Percentiles rank a stretch among this genome's conserved stretches.
Evolutionary conservation across 2,797 vertebrate species (phyloP).

Genomic region (Chelidonichthys spinosus): DNA sequence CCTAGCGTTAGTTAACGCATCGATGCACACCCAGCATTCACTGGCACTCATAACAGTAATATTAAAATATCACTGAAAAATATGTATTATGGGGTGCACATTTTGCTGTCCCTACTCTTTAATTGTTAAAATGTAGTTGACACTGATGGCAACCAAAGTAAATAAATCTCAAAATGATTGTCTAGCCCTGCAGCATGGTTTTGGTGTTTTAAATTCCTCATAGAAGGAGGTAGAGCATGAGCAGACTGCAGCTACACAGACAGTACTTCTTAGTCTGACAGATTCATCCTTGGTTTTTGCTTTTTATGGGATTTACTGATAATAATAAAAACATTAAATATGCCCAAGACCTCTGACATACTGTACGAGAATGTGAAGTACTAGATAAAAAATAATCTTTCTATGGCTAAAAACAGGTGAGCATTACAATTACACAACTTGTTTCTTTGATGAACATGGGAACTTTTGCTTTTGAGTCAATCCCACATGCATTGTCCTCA

Average conservation of each 20-base stretch:
- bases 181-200: too few relatives aligned
- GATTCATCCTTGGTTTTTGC: not conserved
- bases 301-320: not conserved
- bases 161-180: too few relatives aligned
- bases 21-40: too few relatives aligned
- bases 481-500: not conserved
- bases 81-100: too few relatives aligned
- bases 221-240: not conserved
- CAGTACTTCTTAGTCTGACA: not conserved
- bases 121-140: too few relatives aligned
- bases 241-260: not conserved
- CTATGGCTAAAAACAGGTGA: not conserved
- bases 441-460: not conserved
- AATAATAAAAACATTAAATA: slow-evolving; percentile 3
- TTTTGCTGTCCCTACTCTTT: too few relatives aligned
- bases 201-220: too few relatives aligned
- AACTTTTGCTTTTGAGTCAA: not conserved
- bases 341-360: not conserved
- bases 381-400: not conserved
- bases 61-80: too few relatives aligned
- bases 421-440: not conserved
- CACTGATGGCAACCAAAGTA: too few relatives aligned
- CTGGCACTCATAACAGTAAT: too few relatives aligned
- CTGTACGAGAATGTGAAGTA: not conserved
- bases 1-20: too few relatives aligned